Percentiles rank a stretch among this genome's conserved stretches.
Evolutionary conservation across 2,797 vertebrate genomes (phyloP).

Genomic region (Forpus xanthops): DNA sequence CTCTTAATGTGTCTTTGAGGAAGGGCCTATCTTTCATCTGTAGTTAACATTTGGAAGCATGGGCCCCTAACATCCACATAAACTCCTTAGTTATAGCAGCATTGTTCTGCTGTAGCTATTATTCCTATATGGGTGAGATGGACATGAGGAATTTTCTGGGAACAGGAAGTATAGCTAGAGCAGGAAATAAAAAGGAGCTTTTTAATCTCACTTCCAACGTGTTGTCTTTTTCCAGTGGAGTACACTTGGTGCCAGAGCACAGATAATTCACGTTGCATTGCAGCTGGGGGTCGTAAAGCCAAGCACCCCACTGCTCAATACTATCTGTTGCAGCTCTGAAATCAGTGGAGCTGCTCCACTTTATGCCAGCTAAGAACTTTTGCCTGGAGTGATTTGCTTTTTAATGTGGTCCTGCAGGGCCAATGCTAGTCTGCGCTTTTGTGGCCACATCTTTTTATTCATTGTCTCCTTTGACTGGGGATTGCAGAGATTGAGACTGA

Average conservation of each 20-base stretch:
- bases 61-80: not conserved
- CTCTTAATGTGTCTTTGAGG: not conserved
- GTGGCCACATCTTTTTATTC: not conserved
- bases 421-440: not conserved
- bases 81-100: not conserved
- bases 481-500: rapidly evolving
- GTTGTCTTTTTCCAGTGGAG: not conserved
- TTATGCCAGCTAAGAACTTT: not conserved
- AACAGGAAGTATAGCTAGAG: not conserved
- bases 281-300: not conserved
- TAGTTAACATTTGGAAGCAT: rapidly evolving
- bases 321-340: not conserved
- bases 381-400: not conserved
- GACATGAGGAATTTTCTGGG: rapidly evolving
- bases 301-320: not conserved
- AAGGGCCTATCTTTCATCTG: not conserved
- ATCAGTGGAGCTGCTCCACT: not conserved
- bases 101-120: not conserved
- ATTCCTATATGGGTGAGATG: not conserved
- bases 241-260: rapidly evolving
- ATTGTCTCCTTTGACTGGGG: not conserved
- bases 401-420: not conserved
- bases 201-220: not conserved
- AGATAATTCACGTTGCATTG: not conserved
- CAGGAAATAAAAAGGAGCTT: not conserved